phyloP scores from a whole-genome alignment of 1,140 invertebrate species.

The Zeugodacus cucurbitae region DNA sequence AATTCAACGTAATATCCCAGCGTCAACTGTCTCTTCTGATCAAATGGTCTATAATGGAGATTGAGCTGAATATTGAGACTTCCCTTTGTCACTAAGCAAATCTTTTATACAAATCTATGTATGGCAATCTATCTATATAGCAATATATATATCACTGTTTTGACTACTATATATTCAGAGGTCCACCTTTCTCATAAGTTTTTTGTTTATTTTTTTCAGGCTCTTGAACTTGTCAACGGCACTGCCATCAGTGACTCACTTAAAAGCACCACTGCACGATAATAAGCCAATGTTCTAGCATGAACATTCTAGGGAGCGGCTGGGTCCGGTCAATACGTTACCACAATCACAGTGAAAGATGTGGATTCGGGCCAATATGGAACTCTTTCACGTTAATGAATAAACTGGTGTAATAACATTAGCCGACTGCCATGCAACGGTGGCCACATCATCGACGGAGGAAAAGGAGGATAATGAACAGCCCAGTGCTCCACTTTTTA shows the following conservation, averaged over 20 bases:
- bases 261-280: conserved; percentile 77
- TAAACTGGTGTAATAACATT: conserved; percentile 85
- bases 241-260: conserved; percentile 74
- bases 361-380: conserved; percentile 83
- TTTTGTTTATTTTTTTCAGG: conserved; percentile 61
- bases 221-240: conserved; percentile 81
- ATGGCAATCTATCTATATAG: no score
- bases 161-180: no score
- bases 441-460: not conserved
- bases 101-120: no score
- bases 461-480: not conserved
- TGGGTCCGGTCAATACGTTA: conserved; percentile 75
- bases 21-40: no score
- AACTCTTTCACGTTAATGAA: conserved; percentile 84
- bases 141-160: no score
- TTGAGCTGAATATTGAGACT: not conserved
- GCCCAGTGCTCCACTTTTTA: not conserved
- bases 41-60: no score
- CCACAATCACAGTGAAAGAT: conserved; percentile 83
- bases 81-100: not conserved
- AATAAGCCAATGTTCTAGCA: conserved; percentile 85
- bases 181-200: no score
- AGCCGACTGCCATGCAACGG: conserved; percentile 73
- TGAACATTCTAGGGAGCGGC: conserved; percentile 82
- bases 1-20: no score